phyloP scores from a whole-genome alignment of 2,113 vertebrate species.

The Heterotis niloticus region DNA sequence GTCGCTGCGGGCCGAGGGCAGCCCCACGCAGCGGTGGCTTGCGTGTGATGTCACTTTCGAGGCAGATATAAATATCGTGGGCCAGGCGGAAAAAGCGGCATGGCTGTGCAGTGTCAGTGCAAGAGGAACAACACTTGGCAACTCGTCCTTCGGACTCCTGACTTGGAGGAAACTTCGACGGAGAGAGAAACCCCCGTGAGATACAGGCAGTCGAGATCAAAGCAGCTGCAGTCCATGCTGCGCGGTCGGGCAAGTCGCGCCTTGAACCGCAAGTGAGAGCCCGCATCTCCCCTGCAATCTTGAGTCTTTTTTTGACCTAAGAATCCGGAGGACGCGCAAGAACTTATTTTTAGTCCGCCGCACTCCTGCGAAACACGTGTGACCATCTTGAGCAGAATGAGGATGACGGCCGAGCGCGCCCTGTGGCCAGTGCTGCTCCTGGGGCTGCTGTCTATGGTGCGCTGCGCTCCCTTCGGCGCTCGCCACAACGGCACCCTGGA shows the following conservation, averaged over 20 bases:
- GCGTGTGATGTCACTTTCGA: constrained; percentile 64
- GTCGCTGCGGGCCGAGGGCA: constrained; percentile 48
- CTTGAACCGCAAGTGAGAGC: constrained; percentile 61
- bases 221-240: constrained; percentile 48
- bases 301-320: constrained; percentile 49
- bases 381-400: constrained; percentile 62
- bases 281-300: constrained; percentile 37
- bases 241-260: constrained; percentile 45
- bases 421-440: constrained; percentile 75
- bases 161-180: constrained; percentile 51
- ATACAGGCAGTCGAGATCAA: no score
- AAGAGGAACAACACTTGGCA: constrained; percentile 58
- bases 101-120: constrained; percentile 66
- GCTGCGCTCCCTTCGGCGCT: constrained; percentile 57
- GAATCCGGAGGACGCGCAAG: constrained; percentile 48
- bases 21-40: constrained; percentile 60
- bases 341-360: constrained; percentile 56
- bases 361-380: constrained; percentile 53
- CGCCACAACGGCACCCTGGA: constrained; percentile 68
- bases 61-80: constrained; percentile 73
- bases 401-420: constrained; percentile 75
- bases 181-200: constrained; percentile 24
- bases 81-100: constrained; percentile 54
- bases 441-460: constrained; percentile 65
- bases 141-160: constrained; percentile 56